phyloP scores from a whole-genome alignment of 2,888 invertebrate species.

The Lochmaea crataegi region DNA sequence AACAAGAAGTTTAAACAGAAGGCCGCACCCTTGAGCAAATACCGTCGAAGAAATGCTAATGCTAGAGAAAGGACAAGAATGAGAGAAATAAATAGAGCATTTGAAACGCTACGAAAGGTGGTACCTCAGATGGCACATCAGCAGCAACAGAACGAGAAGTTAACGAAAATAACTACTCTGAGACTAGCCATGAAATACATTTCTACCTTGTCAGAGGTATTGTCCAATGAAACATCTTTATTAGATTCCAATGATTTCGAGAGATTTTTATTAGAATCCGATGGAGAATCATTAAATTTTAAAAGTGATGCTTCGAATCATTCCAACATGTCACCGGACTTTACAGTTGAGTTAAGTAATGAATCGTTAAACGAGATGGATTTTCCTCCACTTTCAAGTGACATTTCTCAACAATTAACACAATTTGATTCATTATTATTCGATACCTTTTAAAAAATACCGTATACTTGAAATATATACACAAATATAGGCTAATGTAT shows the following conservation, averaged over 20 bases:
- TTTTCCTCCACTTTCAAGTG: conserved; percentile 60
- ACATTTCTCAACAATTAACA: conserved; percentile 59
- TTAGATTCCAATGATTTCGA: conserved; percentile 51
- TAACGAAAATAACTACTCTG: conserved; percentile 78
- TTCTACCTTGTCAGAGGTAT: conserved; percentile 72
- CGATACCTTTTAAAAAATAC: conserved; percentile 54
- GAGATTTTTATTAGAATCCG: conserved; percentile 69
- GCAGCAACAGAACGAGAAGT: conserved; percentile 67
- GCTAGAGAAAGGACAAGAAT: conserved; percentile 75
- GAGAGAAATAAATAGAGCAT: conserved; percentile 77
- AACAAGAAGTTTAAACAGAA: conserved; percentile 57
- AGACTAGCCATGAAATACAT: conserved; percentile 77
- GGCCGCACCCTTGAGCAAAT: conserved; percentile 73
- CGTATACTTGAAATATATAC: background rate
- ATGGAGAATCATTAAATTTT: conserved; percentile 64
- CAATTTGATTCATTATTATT: conserved; percentile 61
- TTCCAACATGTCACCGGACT: conserved; percentile 61
- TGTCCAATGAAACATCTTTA: conserved; percentile 56
- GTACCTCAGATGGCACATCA: conserved; percentile 66
- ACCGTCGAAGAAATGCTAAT: conserved; percentile 76
- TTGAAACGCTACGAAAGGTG: conserved; percentile 71
- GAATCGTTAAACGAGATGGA: conserved; percentile 61
- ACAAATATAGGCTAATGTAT: no score
- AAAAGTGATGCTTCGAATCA: conserved; percentile 62
- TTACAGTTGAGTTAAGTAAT: conserved; percentile 61